Conservation (phyloP, 2,113 vertebrate genomes). For the Psephotus haematonotus region DNA sequence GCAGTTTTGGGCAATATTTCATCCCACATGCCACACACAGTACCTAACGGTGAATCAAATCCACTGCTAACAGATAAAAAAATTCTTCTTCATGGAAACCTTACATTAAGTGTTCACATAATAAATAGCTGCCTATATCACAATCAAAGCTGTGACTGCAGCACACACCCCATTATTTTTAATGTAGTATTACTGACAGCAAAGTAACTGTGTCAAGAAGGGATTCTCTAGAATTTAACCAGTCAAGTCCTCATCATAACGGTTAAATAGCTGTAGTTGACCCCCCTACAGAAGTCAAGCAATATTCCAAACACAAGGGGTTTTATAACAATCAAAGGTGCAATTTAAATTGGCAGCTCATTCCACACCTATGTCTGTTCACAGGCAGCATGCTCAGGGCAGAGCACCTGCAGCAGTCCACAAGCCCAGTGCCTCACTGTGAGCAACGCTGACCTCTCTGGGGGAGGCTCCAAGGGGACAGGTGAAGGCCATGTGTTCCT, state of each 20-base stretch:
- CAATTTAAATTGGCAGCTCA: not conserved
- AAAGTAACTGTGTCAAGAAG: not conserved
- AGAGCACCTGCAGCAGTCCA: not conserved
- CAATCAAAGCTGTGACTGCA: not conserved
- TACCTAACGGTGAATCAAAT: not conserved
- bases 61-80: not conserved
- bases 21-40: not conserved
- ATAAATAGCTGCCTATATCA: not conserved
- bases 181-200: not conserved
- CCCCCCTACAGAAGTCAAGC: not conserved
- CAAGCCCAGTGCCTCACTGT: accelerated
- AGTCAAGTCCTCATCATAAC: not conserved
- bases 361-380: not conserved
- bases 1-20: not conserved
- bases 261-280: not conserved
- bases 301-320: not conserved
- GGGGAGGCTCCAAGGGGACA: not conserved
- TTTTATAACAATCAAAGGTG: not conserved
- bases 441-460: not conserved
- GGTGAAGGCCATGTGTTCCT: not conserved
- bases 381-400: not conserved
- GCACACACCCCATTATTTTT: not conserved
- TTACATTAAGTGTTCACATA: not conserved
- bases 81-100: not conserved
- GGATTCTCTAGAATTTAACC: not conserved